Base-by-base conservation (phyloP, 2,797 vertebrate genomes). In the Sebastes iracundus region DNA sequence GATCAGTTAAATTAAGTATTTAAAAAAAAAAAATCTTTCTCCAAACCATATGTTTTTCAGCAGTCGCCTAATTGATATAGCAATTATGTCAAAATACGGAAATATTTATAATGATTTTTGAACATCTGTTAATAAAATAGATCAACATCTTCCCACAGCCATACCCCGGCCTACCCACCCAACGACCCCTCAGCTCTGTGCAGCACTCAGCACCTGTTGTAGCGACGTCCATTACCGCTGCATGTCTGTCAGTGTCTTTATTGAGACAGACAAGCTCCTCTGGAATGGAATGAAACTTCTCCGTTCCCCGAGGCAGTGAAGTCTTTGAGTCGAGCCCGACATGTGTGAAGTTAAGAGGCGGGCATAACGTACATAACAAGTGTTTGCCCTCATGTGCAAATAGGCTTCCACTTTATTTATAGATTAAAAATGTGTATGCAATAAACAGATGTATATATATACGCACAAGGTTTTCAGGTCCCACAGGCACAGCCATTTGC, bases 201-300 rank as follows among this genome's bases (percentile, higher is more conserved):
- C 33, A 27, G 61, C 70, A 14, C 58, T 72, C 77, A 25, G n/a
- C 87, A 90, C 72, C 88, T 90, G 88, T 72, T 78, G 49, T 14
- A 52, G 32, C 1, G 16, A 65, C 6, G 72, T 81, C 69, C 42
- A 32, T 84, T 77, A 81, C 58, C 7, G 20, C 73, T 23, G 55
- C 27, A 38, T 71, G 84, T 88, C 77, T 73, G 73, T 89, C 85
- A 83, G 56, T n/a, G 46, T 79, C 33, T 80, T 63, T 63, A 85
- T 76, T 69, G 81, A 88, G 76, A 72, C 53, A n/a, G 76, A 66
- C 60, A 33, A 52, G 73, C 71, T 81, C 59, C 59, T 68, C 76
- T 72, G 72, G 87, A 84, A 72, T 68, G 74, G 61, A 78, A 82
- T 18, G 71, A 84, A 65, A 70, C 59, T 22, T 76, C 56, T 78